Evolutionary conservation across 2,113 vertebrate genomes (phyloP).

Genomic region (Cochlearius cochlearius): DNA sequence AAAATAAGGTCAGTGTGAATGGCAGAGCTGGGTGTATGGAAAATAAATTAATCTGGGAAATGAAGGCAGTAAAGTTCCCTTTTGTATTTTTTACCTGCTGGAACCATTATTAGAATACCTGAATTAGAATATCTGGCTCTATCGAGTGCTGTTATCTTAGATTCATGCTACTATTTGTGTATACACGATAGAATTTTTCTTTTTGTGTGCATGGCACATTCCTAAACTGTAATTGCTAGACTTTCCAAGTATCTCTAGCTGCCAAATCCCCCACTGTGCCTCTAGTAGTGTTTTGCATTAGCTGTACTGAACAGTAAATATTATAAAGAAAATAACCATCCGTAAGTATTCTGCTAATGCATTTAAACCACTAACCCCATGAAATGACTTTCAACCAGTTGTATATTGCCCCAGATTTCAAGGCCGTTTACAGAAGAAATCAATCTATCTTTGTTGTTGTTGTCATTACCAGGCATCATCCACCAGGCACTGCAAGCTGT

Average conservation of each 20-base stretch:
- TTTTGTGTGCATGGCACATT: constrained; percentile 44
- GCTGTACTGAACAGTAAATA: constrained; percentile 58
- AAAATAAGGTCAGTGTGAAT: background rate
- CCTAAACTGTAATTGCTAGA: background rate
- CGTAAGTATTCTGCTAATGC: constrained; percentile 19
- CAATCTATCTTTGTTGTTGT: background rate
- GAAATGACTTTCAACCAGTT: constrained; percentile 53
- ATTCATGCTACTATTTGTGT: background rate
- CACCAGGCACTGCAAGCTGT: background rate
- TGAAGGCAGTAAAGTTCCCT: background rate
- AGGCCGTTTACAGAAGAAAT: background rate
- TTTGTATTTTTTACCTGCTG: background rate
- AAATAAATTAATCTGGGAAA: background rate
- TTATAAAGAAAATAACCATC: constrained; percentile 45
- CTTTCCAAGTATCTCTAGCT: constrained; percentile 7
- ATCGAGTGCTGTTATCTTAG: background rate
- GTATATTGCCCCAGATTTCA: background rate
- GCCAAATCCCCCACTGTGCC: constrained; percentile 43
- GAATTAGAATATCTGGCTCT: background rate
- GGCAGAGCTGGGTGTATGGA: background rate
- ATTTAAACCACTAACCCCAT: constrained; percentile 3
- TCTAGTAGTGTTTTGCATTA: constrained; percentile 61
- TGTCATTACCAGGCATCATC: background rate
- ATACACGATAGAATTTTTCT: background rate
- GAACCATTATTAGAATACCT: background rate